Percentiles rank a stretch among this genome's conserved stretches.
Conservation (phyloP, 2,888 invertebrate genomes). For the Phytoseiulus persimilis region DNA sequence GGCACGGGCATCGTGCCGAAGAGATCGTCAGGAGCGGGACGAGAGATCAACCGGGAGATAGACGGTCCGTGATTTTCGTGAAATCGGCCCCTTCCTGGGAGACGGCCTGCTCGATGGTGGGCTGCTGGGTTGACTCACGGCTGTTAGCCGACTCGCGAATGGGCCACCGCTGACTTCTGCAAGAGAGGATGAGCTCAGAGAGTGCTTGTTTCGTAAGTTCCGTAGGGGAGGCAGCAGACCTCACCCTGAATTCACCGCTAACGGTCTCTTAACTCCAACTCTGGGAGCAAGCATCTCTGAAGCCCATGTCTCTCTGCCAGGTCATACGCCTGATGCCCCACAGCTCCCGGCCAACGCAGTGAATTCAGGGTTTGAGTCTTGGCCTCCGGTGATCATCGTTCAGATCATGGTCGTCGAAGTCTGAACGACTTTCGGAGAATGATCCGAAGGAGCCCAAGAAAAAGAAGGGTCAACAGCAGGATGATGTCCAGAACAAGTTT, state of each 20-base stretch:
- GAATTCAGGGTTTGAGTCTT: conserved; percentile 32
- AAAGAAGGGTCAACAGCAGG: too few species aligned
- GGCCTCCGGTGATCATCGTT: background rate
- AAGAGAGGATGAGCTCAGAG: conserved; percentile 36
- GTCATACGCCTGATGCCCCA: conserved; percentile 8
- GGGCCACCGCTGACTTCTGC: conserved; percentile 11
- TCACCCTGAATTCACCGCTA: conserved; percentile 38
- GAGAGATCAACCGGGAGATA: too few species aligned
- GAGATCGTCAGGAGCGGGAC: background rate
- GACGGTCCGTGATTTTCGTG: too few species aligned
- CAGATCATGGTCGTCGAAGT: background rate
- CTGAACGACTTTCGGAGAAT: too few species aligned
- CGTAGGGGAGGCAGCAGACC: conserved; percentile 29
- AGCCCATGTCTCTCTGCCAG: conserved; percentile 36
- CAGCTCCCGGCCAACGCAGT: conserved; percentile 35
- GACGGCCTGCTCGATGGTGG: background rate
- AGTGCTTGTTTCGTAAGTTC: conserved; percentile 28
- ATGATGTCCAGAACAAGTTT: too few species aligned
- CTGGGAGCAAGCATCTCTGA: conserved; percentile 39
- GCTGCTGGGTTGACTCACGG: background rate
- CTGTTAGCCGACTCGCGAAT: background rate
- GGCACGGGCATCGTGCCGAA: conserved; percentile 12
- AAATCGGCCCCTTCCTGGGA: background rate
- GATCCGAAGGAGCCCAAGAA: too few species aligned
- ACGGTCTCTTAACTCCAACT: background rate